Evolutionary conservation across 1,140 invertebrate genomes (phyloP).

Genomic region (Gonioctena quinquepunctata): DNA sequence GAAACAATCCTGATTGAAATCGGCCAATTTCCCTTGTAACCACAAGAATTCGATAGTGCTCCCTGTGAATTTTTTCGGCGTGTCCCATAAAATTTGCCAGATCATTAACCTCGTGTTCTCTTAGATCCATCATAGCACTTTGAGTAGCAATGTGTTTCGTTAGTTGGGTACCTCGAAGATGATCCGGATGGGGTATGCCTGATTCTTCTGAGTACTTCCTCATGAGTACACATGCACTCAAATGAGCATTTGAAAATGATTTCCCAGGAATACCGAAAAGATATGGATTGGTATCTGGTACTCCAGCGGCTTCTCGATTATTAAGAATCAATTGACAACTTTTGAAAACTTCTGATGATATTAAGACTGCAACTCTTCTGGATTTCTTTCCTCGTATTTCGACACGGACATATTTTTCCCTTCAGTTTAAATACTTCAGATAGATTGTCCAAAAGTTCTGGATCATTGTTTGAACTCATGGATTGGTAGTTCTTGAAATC

Average conservation of each 20-base stretch:
- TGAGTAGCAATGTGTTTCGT: conserved; percentile 16
- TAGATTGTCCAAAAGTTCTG: too few species aligned
- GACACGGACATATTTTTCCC: too few species aligned
- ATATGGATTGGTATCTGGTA: conserved; percentile 15
- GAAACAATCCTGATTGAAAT: too few species aligned
- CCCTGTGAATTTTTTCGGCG: conserved; percentile 17
- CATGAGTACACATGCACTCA: neutral
- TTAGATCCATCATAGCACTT: neutral
- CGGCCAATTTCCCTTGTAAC: conserved; percentile 6
- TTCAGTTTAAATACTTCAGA: too few species aligned
- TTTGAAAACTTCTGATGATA: neutral
- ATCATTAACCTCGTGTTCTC: conserved; percentile 11
- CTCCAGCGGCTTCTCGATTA: neutral
- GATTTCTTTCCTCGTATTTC: conserved; percentile 3
- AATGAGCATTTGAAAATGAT: neutral
- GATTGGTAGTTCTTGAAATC: neutral
- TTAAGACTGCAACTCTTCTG: conserved; percentile 2
- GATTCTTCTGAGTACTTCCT: neutral
- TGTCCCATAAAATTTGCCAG: conserved; percentile 23
- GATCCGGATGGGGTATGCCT: neutral
- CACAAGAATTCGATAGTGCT: conserved; percentile 17
- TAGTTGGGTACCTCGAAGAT: neutral
- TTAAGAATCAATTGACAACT: neutral
- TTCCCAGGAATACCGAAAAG: conserved; percentile 1
- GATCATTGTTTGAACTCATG: neutral